Conservation (phyloP, 1,140 invertebrate genomes). For the Pentalonia nigronervosa region DNA sequence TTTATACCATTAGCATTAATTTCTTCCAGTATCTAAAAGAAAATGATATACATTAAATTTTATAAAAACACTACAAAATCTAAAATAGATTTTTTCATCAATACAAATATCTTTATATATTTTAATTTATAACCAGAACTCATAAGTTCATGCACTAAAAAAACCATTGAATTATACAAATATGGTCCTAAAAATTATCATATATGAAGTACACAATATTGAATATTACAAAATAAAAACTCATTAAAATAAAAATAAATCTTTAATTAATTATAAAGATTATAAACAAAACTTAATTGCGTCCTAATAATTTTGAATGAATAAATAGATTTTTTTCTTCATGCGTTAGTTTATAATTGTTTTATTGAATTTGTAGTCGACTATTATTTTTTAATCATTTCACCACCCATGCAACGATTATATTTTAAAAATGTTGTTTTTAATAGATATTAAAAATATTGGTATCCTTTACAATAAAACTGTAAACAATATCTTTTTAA, state of each 20-base stretch:
- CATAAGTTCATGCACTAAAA: slow-evolving; percentile 1
- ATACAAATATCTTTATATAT: not conserved
- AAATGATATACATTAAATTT: slow-evolving; percentile 31
- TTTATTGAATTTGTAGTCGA: not conserved
- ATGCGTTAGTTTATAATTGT: not conserved
- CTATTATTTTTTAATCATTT: not conserved
- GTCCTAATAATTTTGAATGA: not conserved
- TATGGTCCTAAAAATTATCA: not conserved
- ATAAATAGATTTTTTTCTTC: not conserved
- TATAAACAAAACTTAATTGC: not conserved
- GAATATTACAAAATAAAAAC: no score
- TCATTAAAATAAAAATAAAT: not conserved
- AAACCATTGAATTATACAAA: not conserved
- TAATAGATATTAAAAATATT: not conserved
- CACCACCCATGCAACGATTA: not conserved
- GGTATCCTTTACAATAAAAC: not conserved
- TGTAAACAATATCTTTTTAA: not conserved
- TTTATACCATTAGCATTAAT: slow-evolving; percentile 84
- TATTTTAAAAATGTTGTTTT: not conserved
- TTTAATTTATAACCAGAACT: not conserved
- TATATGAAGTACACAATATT: not conserved
- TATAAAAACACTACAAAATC: not conserved
- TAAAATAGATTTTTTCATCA: not conserved
- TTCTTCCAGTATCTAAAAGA: slow-evolving; percentile 76
- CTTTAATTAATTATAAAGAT: not conserved